Percentiles rank a stretch among this genome's conserved stretches.
These are phyloP conservation scores for Odontamblyopus rebecca DNA, from an alignment of 2,797 vertebrate species.

Conservation along the genomic window DNA sequence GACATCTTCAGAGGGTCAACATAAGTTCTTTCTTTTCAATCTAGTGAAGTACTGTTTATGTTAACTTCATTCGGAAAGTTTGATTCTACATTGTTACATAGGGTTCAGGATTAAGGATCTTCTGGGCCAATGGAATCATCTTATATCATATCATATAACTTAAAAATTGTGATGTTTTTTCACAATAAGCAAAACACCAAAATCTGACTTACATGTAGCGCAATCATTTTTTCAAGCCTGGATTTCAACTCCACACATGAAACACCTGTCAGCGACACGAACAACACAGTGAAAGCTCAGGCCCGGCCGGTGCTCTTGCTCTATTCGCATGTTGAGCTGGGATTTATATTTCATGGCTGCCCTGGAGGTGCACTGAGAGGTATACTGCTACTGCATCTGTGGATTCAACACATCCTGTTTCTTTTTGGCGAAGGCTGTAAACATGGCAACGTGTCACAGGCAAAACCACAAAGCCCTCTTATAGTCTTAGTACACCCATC, in stretches of 20 bases:
- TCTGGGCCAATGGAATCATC: background rate
- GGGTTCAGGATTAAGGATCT: background rate
- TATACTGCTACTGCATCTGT: background rate
- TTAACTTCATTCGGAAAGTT: background rate
- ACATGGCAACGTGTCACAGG: conserved; percentile 2
- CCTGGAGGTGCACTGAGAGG: conserved; percentile 6
- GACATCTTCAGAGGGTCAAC: no score
- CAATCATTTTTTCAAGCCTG: background rate
- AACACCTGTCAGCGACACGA: background rate
- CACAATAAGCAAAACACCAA: background rate
- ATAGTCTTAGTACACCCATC: conserved; percentile 5
- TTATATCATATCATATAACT: no score
- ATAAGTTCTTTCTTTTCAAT: background rate
- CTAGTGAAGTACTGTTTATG: background rate
- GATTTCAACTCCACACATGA: background rate
- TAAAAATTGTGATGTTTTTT: no score
- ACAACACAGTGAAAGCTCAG: background rate
- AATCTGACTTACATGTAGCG: background rate
- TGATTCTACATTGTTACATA: background rate
- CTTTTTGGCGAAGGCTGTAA: conserved; percentile 14
- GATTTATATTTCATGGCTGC: conserved; percentile 24
- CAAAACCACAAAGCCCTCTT: conserved; percentile 10
- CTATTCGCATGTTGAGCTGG: conserved; percentile 15
- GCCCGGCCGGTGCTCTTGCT: background rate
- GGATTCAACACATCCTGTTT: background rate